Percentiles rank a stretch among this genome's conserved stretches.
Evolutionary conservation across 2,113 vertebrate species (phyloP).

Genomic region (Zosterops lateralis): DNA sequence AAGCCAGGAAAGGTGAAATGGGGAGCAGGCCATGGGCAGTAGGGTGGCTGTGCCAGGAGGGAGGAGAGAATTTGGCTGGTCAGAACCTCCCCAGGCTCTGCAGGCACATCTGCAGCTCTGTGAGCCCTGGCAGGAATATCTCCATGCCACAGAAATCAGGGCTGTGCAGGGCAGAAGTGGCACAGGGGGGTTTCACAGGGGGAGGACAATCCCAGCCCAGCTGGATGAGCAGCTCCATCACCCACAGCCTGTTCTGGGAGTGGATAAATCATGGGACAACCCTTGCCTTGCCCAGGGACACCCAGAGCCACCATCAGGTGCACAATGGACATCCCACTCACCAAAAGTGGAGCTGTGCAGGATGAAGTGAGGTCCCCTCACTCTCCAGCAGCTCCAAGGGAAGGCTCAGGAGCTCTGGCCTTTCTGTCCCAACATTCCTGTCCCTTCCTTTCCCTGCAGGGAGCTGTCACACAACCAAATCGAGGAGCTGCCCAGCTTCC

Average conservation of each 20-base stretch:
- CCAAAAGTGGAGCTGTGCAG: neutral
- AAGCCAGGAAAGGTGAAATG: neutral
- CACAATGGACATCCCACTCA: neutral
- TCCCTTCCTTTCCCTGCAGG: conserved; percentile 65
- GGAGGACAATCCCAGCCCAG: neutral
- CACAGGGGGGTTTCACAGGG: neutral
- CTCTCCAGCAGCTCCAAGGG: neutral
- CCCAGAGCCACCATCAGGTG: neutral
- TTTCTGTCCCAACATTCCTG: neutral
- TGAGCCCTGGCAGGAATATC: neutral
- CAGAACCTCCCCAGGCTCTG: neutral
- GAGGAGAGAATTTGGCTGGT: neutral
- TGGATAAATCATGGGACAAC: neutral
- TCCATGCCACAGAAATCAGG: neutral
- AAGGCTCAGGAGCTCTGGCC: neutral
- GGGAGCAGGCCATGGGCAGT: neutral
- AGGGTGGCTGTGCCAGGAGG: neutral
- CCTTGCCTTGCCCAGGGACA: neutral
- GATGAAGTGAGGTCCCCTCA: neutral
- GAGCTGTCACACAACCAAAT: conserved; percentile 92
- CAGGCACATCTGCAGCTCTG: neutral
- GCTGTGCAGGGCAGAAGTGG: neutral
- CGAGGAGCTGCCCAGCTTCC: conserved; percentile 88
- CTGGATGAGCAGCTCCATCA: neutral
- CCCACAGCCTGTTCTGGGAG: neutral